phyloP scores from a whole-genome alignment of 2,113 vertebrate species.

The Eurypyga helias region DNA sequence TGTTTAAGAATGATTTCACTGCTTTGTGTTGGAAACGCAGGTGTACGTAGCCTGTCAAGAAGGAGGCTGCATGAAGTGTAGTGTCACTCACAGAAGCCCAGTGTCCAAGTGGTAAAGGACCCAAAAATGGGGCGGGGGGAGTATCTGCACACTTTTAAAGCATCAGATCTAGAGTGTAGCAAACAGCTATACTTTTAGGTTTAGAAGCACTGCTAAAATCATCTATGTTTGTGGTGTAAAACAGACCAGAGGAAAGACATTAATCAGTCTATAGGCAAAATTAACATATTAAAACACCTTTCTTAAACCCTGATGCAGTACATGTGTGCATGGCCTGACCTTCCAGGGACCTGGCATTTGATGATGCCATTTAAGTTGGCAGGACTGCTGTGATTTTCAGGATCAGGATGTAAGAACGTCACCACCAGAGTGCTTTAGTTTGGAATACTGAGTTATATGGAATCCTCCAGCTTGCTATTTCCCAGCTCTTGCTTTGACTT shows the following conservation, averaged over 20 bases:
- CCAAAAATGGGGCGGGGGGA: not conserved
- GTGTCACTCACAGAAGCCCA: not conserved
- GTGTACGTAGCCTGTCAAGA: not conserved
- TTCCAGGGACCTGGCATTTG: not conserved
- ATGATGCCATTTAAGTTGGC: not conserved
- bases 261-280: not conserved
- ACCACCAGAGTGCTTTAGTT: not conserved
- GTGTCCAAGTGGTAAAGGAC: not conserved
- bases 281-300: not conserved
- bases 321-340: not conserved
- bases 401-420: not conserved
- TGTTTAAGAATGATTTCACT: not conserved
- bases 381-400: not conserved
- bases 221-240: not conserved
- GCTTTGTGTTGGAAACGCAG: not conserved
- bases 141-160: not conserved
- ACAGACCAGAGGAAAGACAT: not conserved
- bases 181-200: not conserved
- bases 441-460: not conserved
- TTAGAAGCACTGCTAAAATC: not conserved
- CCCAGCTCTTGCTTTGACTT: not conserved
- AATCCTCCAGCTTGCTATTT: not conserved
- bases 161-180: not conserved
- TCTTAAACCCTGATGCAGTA: not conserved
- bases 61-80: not conserved